Conservation (phyloP, 2,797 vertebrate genomes). For the Mionectes olivaceus region DNA sequence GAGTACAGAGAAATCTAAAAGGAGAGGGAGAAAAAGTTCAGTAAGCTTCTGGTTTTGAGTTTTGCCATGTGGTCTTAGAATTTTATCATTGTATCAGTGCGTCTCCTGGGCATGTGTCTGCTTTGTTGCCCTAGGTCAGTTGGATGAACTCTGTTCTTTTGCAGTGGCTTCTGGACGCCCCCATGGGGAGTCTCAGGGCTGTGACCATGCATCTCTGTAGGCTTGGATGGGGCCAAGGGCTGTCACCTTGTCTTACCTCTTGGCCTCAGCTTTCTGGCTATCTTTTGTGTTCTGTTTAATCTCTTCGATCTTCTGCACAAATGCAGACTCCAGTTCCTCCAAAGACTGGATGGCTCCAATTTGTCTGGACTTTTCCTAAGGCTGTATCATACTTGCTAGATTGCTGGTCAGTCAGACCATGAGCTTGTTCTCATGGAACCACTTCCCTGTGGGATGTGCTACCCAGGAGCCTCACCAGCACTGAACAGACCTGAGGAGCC, state of each 20-base stretch:
- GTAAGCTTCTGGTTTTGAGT: not conserved
- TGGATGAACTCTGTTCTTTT: not conserved
- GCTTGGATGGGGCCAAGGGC: not conserved
- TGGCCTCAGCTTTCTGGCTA: not conserved
- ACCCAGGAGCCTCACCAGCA: not conserved
- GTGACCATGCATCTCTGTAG: not conserved
- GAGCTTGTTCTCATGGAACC: not conserved
- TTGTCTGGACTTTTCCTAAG: not conserved
- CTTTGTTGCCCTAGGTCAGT: not conserved
- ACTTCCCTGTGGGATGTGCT: accelerated
- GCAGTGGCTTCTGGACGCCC: not conserved
- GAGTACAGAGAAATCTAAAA: not conserved
- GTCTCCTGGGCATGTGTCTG: accelerated
- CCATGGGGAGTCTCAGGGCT: not conserved
- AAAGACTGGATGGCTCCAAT: not conserved
- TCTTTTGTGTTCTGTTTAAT: not conserved
- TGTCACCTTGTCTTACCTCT: not conserved
- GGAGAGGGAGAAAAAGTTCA: not conserved
- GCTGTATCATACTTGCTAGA: not conserved
- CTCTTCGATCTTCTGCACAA: not conserved
- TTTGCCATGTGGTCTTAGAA: not conserved
- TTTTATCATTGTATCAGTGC: not conserved
- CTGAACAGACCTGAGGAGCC: not conserved
- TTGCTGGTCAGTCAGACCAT: not conserved
- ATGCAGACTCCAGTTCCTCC: not conserved